Evolutionary conservation across 1,140 invertebrate species (phyloP).

Genomic region (Stenopsyche tienmushanensis): DNA sequence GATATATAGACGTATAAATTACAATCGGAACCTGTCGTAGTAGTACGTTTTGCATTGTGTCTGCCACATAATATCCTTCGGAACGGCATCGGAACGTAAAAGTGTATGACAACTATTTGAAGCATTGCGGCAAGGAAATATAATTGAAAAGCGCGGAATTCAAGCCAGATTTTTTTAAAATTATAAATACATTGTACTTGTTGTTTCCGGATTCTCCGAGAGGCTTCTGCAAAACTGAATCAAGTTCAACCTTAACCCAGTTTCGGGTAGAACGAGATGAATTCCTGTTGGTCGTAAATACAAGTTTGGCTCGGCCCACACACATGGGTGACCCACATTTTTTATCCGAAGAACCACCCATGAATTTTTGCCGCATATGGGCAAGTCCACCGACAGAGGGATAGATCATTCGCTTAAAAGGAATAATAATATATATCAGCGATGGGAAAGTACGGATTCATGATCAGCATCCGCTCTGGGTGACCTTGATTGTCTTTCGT

Average conservation of each 20-base stretch:
- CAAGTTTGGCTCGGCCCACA: conserved; percentile 11
- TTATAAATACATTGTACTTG: not conserved
- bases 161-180: no score
- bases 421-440: no score
- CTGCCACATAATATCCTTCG: not conserved
- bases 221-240: conserved; percentile 4
- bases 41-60: not conserved
- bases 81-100: not conserved
- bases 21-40: no score
- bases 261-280: conserved; percentile 1
- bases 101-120: not conserved
- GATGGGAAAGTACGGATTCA: no score
- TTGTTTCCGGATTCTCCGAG: not conserved
- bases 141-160: no score
- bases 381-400: no score
- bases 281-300: conserved; percentile 18
- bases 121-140: no score
- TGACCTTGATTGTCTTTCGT: no score
- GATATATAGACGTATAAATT: no score
- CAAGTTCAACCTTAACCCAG: conserved; percentile 23
- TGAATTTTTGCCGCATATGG: not conserved
- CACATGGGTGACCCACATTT: conserved; percentile 16
- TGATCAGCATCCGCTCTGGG: no score
- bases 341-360: not conserved
- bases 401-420: no score